Base-by-base conservation (phyloP, 2,888 invertebrate genomes). In the Auanema freiburgensis region DNA sequence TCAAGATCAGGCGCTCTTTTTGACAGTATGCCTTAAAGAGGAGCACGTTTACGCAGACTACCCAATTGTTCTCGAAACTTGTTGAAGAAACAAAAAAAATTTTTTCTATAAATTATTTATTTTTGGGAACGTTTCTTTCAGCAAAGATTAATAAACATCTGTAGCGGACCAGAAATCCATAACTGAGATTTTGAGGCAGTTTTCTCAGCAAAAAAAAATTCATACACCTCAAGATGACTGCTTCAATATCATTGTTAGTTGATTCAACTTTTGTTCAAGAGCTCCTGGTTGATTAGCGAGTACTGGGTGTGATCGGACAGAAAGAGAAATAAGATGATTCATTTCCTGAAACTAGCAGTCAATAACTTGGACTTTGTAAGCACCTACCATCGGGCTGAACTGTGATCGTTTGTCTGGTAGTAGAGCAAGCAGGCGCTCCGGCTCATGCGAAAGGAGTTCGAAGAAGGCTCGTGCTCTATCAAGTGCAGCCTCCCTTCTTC, bases 171-270 rank as follows among this genome's bases (percentile, higher is more conserved):
- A 8, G 3, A 5, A 46, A 46, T 18, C 16, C 3, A 5, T 18
- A 46, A 18, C 16, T 46, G 21, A 46, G 16, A 18, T 46, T 8
- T 46, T 8, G 16, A 18, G 16, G 21, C 16, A 46, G 21, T 18
- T 18, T 18, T 18, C 21, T n/a, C n/a, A n/a, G 8, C 6, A 8
- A 46, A 46, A 46, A 3, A 3, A 46, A 46, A 5, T 18, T 5
- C 6, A 46, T 33, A 3, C 33, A 33, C 33, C 33, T 33, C 33
- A 33, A 33, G 21, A 5, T 33, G 33, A 40, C 33, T 24, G 43
- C 23, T 54, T 63, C 63, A 94, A 87, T 76, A 93, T 92, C 79
- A 92, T 90, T 1, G 91, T 90, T 50, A 95, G 88, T 75, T 90
- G 89, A 83, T 90, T 90, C 73, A 93, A 88, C 78, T 91, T 89